Percentiles rank a stretch among this genome's conserved stretches.
Conservation (phyloP, 2,888 invertebrate species). For the Achlya flavicornis region DNA sequence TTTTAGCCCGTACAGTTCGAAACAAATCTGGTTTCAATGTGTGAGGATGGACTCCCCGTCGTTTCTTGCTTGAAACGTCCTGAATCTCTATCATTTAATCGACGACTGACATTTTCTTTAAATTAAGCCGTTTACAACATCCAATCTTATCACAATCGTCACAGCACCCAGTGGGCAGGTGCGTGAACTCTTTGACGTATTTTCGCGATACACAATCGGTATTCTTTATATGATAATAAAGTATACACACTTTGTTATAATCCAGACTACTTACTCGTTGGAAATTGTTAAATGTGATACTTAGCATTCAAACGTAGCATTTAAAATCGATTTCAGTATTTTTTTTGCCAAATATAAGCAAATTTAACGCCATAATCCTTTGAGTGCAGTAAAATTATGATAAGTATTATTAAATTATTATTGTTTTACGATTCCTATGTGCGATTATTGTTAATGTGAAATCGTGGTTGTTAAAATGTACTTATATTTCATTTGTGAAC, state of each 20-base stretch:
- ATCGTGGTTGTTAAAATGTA: not conserved
- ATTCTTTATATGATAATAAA: conserved; percentile 12
- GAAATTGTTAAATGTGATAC: not conserved
- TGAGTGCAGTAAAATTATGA: not conserved
- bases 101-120: not conserved
- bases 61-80: not conserved
- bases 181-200: conserved; percentile 12
- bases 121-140: not conserved
- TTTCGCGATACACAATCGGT: conserved; percentile 11
- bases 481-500: not conserved
- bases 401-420: not conserved
- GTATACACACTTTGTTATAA: not conserved
- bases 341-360: too few relatives aligned
- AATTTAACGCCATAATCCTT: not conserved
- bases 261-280: not conserved
- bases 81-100: not conserved
- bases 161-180: conserved; percentile 6
- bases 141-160: conserved; percentile 9
- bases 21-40: too few relatives aligned
- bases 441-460: not conserved
- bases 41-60: too few relatives aligned
- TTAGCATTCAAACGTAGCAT: not conserved
- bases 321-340: too few relatives aligned
- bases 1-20: too few relatives aligned
- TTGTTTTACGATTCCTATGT: not conserved